Percentiles rank a stretch among this genome's conserved stretches.
These are phyloP conservation scores for Erythrolamprus reginae DNA, from an alignment of 2,113 vertebrate species.

Conservation along the genomic window DNA sequence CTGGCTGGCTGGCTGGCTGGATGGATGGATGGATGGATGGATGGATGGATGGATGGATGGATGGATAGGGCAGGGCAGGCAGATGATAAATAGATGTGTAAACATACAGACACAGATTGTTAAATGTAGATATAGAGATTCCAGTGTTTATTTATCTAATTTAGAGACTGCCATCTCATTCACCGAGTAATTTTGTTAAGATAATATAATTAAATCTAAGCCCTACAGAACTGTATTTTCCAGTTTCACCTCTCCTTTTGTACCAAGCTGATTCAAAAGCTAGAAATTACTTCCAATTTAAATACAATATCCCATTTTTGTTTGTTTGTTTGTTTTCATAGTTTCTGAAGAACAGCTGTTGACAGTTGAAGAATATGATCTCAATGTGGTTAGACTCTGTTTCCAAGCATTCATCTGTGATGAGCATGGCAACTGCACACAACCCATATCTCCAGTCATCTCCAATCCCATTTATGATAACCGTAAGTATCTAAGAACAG, in stretches of 20 bases:
- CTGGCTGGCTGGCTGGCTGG: no score
- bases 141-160: neutral
- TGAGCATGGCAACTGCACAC: slow-evolving; percentile 78
- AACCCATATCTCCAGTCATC: slow-evolving; percentile 79
- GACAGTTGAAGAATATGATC: slow-evolving; percentile 90
- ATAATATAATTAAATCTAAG: neutral
- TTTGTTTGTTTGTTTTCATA: slow-evolving; percentile 47
- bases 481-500: slow-evolving; percentile 75
- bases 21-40: neutral
- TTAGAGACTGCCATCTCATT: neutral
- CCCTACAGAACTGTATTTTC: neutral
- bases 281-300: neutral
- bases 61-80: neutral
- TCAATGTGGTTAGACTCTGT: slow-evolving; percentile 96
- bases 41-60: neutral
- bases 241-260: neutral
- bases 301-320: neutral
- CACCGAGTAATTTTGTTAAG: neutral
- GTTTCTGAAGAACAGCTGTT: slow-evolving; percentile 87
- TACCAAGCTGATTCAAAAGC: neutral
- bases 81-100: neutral
- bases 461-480: slow-evolving; percentile 99
- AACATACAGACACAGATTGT: neutral
- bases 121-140: neutral
- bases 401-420: slow-evolving; percentile 92